phyloP scores from a whole-genome alignment of 2,888 invertebrate species.

The Amphiduros pacificus region DNA sequence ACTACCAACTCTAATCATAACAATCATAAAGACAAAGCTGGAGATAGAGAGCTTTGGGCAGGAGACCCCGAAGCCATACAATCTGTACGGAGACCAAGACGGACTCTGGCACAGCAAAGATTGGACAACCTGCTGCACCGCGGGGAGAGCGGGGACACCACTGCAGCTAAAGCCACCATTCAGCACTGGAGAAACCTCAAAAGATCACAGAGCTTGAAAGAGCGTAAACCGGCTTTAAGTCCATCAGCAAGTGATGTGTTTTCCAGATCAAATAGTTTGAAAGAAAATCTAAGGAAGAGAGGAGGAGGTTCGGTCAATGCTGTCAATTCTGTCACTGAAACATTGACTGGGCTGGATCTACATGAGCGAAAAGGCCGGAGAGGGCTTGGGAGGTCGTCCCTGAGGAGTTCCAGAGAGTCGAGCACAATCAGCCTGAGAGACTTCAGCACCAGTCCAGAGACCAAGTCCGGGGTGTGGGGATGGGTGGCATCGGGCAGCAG shows the following conservation, averaged over 20 bases:
- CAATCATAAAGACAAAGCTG: not conserved
- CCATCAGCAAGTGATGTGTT: not conserved
- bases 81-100: conserved; percentile 1
- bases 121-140: not conserved
- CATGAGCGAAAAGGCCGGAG: not conserved
- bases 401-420: too few species aligned
- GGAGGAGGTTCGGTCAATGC: too few species aligned
- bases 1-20: not conserved
- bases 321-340: too few species aligned
- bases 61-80: conserved; percentile 11
- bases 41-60: not conserved
- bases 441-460: conserved; percentile 2
- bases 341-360: not conserved
- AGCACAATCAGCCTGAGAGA: not conserved
- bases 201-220: not conserved
- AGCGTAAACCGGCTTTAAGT: not conserved
- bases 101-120: not conserved
- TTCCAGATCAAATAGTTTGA: not conserved
- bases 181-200: not conserved
- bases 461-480: conserved; percentile 12
- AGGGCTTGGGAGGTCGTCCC: not conserved
- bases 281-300: not conserved
- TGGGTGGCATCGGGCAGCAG: too few species aligned
- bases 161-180: not conserved
- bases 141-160: not conserved